phyloP scores from a whole-genome alignment of 1,140 invertebrate species.

The Chlorops oryzae region DNA sequence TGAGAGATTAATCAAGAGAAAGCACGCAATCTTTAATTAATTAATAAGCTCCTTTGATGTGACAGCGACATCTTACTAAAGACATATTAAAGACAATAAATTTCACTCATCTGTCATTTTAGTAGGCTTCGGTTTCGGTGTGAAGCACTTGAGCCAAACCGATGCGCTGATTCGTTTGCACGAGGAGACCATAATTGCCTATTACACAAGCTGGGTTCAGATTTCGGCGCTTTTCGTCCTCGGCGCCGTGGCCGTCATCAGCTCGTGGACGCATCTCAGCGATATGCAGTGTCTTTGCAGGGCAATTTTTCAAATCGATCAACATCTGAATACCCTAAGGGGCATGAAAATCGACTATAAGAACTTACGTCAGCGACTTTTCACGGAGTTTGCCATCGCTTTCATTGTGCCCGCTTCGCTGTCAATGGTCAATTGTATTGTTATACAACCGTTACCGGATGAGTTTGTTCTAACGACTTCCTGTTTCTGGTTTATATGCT shows the following conservation, averaged over 20 bases:
- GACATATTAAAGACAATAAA: no score
- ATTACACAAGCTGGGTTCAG: constrained; percentile 16
- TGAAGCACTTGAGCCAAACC: background rate
- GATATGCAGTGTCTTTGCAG: constrained; percentile 2
- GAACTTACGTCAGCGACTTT: constrained; percentile 1
- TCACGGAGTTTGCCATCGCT: constrained; percentile 6
- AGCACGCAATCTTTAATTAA: no score
- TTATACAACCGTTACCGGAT: constrained; percentile 5
- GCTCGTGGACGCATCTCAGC: constrained; percentile 10
- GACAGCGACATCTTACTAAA: no score
- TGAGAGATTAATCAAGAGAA: no score
- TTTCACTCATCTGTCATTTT: no score
- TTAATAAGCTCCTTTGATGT: no score
- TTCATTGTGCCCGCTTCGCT: constrained; percentile 9
- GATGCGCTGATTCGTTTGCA: background rate
- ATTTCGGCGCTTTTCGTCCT: constrained; percentile 15
- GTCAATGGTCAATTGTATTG: constrained; percentile 23
- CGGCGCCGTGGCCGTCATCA: constrained; percentile 5
- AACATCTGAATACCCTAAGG: background rate
- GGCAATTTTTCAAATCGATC: constrained; percentile 14
- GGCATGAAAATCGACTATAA: constrained; percentile 8
- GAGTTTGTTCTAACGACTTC: background rate
- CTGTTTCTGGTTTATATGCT: constrained; percentile 21
- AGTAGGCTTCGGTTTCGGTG: constrained; percentile 13
- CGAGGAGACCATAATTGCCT: constrained; percentile 9